Base-by-base conservation (phyloP, 2,113 vertebrate species). In the Neodontobutis hainanensis region DNA sequence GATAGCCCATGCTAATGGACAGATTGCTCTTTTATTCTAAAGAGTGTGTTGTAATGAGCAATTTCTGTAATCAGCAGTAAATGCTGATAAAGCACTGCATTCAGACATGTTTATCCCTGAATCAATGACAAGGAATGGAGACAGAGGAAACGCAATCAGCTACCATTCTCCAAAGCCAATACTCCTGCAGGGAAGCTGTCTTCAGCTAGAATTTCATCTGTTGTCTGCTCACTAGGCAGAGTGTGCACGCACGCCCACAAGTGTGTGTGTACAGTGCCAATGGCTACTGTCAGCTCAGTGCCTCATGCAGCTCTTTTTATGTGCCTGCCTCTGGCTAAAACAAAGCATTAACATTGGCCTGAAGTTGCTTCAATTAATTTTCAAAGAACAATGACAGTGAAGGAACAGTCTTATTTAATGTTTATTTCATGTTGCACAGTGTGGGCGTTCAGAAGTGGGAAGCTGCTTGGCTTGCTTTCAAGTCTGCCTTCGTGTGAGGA, bases 261-360 rank as follows among this genome's bases (percentile, higher is more conserved):
- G 78, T 85, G 86, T 86, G 82, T 83, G 72, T 53, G 50, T 61
- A 40, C 73, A 60, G 61, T 55, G 86, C 90, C 86, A 85, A 58
- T 88, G 85, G 90, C 88, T 82, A 80, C 86, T 86, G 88, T 90
- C 87, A 86, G 85, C 83, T 79, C 84, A 80, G 77, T 69, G 74
- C 73, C 72, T 74, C 78, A 69, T 80, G 71, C 81, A 85, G 77
- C 85, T 85, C 70, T 71, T 89, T 88, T 89, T 75, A 86, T 89
- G 85, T 78, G 77, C 78, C 75, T 55, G 85, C 89, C 77, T 61
- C 81, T 74, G 80, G 85, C 85, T 85, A 87, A 88, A 89, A 86
- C 85, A 81, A 87, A 89, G 84, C 87, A 87, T 88, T 90, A 87
- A 85, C 84, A 83, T 86, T 83, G 80, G 84, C 75, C 85, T 83